Evolutionary conservation across 2,888 invertebrate genomes (phyloP), one percentile per base, ranked within the genome.

Genomic region (Tupiocoris notatus): DNA sequence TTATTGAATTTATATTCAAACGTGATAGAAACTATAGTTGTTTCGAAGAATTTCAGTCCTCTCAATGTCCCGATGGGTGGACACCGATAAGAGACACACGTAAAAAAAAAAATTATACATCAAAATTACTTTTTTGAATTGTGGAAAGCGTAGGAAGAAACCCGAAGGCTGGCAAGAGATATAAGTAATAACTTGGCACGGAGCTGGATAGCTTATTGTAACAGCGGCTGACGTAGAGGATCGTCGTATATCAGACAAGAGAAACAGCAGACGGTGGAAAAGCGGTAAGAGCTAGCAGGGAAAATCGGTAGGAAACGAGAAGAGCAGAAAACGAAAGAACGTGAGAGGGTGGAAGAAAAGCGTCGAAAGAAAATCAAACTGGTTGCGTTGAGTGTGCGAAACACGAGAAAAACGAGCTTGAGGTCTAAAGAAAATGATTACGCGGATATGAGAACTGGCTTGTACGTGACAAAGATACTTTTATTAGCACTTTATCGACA

Each of bases 141-240:
- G 39, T 39, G 39, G 39, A 39, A 39, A 39, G 3, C 12, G 39
- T 39, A 39, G 12, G 39, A 39, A 39, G 39, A 39, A 39, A 39
- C 39, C 39, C 12, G n/a, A n/a, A n/a, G 39, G 39, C 39, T 12
- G 39, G 6, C 39, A 12, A 39, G 39, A 39, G 39, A 39, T 39
- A 39, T 39, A 39, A 39, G 39, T 39, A 39, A 39, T 39, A 39
- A 39, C 39, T 39, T 39, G 39, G 39, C 39, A 39, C 39, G 12
- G 39, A 39, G 12, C 39, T 39, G 56, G 67, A 67, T 67, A 57
- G 67, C 67, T 67, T 67, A 67, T 67, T 67, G 67, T 57, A 57
- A 57, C 67, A 67, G 22, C 54, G 67, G 22, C 65, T 65, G 67
- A 67, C 67, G 56, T 56, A 2, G 67, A 54, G 54, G 67, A 57